Evolutionary conservation across 2,113 vertebrate species (phyloP), one percentile per base, ranked within the genome.

Genomic region (Trogon melanurus): DNA sequence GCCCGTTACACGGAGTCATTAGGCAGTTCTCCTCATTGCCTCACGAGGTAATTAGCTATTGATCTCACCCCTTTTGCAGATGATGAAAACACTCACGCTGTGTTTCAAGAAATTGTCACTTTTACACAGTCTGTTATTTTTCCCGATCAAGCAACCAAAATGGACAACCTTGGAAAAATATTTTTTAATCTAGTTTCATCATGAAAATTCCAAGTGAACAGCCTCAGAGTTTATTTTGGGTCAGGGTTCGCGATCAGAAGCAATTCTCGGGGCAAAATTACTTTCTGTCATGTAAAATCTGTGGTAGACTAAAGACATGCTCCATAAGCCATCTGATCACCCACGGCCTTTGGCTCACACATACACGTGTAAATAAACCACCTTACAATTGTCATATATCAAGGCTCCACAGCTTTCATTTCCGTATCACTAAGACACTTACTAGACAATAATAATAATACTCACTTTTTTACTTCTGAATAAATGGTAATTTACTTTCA

Each of bases 31-130:
- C 44, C 80, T 86, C 51, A 0, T 50, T 41, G 75, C 45, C 69
- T 81, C 34, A 0, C 29, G n/a, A 81, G 27, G 72, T 93, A 93
- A 91, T 96, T 93, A 83, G 80, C 53, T 88, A 91, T 90, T 93
- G 88, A 92, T 94, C 66, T 69, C 4, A 2, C 34, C 61, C 29
- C 30, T 91, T 72, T 91, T 53, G 48, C 41, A 41, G 79, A 71
- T n/a, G 61, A 57, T 61, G 34, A 57, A 88, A 75, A 70, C 45
- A 44, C 50, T 75, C 38, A 16, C 1, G 29, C 48, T 74, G 56
- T 54, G 51, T 51, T 91, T 66, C 60, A 47, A 78, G 60, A 60
- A 84, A 88, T 38, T 47, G 74, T 64, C 69, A 4, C 26, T 78
- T 91, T 64, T 20, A n/a, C 30, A 13, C 36, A 56, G 17, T 5